Base-by-base conservation (phyloP, 2,888 invertebrate genomes). In the Parnassius apollo region DNA sequence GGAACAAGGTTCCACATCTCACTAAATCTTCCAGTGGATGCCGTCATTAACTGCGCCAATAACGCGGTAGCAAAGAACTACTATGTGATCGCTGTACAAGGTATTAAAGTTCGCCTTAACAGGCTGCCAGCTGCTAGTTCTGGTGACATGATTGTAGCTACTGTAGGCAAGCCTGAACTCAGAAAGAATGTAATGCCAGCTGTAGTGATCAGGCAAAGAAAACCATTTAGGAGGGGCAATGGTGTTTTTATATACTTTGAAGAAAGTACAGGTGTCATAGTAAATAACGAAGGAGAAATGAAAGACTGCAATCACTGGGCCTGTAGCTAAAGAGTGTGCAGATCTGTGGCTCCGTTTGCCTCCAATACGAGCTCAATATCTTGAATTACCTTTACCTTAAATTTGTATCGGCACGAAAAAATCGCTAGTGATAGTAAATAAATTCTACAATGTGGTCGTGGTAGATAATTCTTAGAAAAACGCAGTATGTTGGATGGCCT, bases 121-220 rank as follows among this genome's bases (percentile, higher is more conserved):
- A 96, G 99, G 91, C 93, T 99, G 71, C 99, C 99, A 63, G 98
- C 99, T 67, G 99, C 99, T 72, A 99, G 97, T 71, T 97, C 96
- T 55, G 99, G 99, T 65, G 99, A 99, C 93, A 99, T 99, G 99
- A 96, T 99, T 74, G 98, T 99, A 59, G 98, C 98, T 66, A 99
- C 99, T 46, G 99, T 99, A 87, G 99, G 99, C 90, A 99, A 99
- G 93, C 99, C 99, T 76, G 99, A 99, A 94, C 95, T 99, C 71
- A 95, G 99, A 80, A 99, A 99, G 94, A 99, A 99, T 94, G 97
- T 99, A 77, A 98, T 99, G 98, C 99, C 99, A 69, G 99, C 99
- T 77, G 99, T 99, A 74, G 98, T 99, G 35, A 98, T 99, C 81
- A 94, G 99, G 86, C 99, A 99, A 86, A 95, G 99, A 75, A 99